These are phyloP conservation scores for Liolophura sinensis DNA, from an alignment of 1,140 invertebrate species.

Conservation along the genomic window DNA sequence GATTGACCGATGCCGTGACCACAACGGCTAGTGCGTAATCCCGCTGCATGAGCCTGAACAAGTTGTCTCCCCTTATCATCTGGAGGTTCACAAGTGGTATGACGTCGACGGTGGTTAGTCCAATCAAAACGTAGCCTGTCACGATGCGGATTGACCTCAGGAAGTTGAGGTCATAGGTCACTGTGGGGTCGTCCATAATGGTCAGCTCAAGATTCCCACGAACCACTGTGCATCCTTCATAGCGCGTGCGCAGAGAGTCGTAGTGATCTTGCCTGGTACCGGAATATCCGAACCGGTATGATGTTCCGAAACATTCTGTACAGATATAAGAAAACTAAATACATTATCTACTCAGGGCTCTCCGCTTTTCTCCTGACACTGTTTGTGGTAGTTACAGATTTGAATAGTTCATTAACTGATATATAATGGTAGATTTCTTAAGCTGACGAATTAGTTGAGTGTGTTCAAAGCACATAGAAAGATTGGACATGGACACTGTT, in stretches of 20 bases:
- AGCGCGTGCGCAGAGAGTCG: constrained; percentile 67
- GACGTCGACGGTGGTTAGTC: constrained; percentile 29
- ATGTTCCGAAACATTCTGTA: constrained; percentile 46
- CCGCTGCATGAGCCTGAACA: constrained; percentile 26
- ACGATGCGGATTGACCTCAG: constrained; percentile 29
- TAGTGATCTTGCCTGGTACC: constrained; percentile 41
- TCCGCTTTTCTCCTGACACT: no score
- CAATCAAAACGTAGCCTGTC: constrained; percentile 43
- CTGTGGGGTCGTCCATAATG: constrained; percentile 33
- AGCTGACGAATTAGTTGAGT: no score
- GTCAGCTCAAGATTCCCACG: constrained; percentile 92
- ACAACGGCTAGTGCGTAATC: constrained; percentile 37
- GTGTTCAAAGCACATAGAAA: no score
- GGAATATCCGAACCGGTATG: constrained; percentile 40
- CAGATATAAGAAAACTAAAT: neutral
- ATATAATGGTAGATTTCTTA: no score
- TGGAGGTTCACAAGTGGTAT: constrained; percentile 37
- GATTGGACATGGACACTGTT: no score
- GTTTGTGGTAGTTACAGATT: no score
- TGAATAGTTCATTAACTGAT: no score
- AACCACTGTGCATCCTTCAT: constrained; percentile 96
- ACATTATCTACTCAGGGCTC: no score
- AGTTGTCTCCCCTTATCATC: constrained; percentile 39
- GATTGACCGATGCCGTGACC: constrained; percentile 31
- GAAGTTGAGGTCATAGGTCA: constrained; percentile 45